These are phyloP conservation scores for Anoplolepis gracilipes DNA, from an alignment of 1,140 invertebrate species.

Conservation along the genomic window DNA sequence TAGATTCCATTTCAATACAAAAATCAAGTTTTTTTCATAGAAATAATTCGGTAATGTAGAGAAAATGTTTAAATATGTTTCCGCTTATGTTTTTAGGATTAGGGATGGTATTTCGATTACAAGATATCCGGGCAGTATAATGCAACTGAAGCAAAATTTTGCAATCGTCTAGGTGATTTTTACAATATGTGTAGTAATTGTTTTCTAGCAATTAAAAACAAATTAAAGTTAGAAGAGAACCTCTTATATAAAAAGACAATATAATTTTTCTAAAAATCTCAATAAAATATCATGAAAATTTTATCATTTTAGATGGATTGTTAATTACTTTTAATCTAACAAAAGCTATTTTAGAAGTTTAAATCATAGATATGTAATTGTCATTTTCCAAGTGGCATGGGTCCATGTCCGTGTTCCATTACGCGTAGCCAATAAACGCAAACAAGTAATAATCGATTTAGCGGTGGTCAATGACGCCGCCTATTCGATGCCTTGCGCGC, in stretches of 20 bases:
- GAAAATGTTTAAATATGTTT: too few species aligned
- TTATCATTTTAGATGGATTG: not conserved
- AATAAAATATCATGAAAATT: not conserved
- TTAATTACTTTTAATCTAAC: not conserved
- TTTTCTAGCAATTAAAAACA: not conserved
- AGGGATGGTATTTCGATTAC: too few species aligned
- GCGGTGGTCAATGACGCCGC: conserved; percentile 32
- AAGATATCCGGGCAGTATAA: too few species aligned
- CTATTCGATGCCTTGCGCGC: conserved; percentile 20
- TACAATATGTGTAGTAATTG: not conserved
- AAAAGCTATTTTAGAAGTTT: not conserved
- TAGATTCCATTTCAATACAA: too few species aligned
- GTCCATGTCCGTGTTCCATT: conserved; percentile 1
- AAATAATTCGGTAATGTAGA: too few species aligned
- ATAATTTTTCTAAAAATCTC: not conserved
- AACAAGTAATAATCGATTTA: conserved; percentile 55
- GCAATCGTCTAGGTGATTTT: too few species aligned
- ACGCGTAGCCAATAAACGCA: conserved; percentile 39
- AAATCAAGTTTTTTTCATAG: too few species aligned
- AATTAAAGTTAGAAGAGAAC: not conserved
- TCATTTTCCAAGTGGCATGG: not conserved
- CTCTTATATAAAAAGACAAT: not conserved
- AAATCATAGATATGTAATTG: not conserved
- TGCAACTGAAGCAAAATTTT: too few species aligned
- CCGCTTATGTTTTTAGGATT: too few species aligned